Conservation (phyloP, 2,113 vertebrate genomes). For the Heterotis niloticus region DNA sequence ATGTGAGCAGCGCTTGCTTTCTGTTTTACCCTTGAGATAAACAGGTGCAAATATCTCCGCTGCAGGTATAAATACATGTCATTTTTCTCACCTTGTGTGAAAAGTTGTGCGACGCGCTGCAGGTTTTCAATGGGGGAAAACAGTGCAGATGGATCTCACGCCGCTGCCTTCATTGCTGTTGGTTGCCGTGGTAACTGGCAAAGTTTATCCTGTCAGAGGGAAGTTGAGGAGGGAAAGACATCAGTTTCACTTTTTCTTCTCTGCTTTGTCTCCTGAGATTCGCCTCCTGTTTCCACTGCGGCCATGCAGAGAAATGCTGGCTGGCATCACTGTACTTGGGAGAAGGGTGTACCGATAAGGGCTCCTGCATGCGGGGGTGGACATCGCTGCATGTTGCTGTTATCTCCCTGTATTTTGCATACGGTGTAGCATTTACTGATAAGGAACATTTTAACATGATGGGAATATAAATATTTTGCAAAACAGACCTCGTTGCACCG, state of each 20-base stretch:
- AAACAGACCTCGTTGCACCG: not conserved
- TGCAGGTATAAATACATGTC: too few relatives aligned
- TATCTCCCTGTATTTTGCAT: not conserved
- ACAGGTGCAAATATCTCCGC: too few relatives aligned
- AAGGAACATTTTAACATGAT: not conserved
- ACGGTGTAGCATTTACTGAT: not conserved
- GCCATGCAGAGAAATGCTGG: not conserved
- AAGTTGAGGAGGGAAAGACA: constrained; percentile 28
- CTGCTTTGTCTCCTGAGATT: not conserved
- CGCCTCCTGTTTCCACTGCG: not conserved
- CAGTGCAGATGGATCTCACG: constrained; percentile 6
- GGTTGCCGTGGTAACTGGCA: constrained; percentile 37
- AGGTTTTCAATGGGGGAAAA: not conserved
- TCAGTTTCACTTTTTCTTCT: constrained; percentile 8
- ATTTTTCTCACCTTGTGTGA: too few relatives aligned
- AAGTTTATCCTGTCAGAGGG: constrained; percentile 27
- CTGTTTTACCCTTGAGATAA: too few relatives aligned
- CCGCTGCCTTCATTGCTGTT: constrained; percentile 21
- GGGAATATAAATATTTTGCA: not conserved
- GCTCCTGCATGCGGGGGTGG: not conserved
- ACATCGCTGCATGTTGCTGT: not conserved
- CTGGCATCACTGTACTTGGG: not conserved
- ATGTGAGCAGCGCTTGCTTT: too few relatives aligned
- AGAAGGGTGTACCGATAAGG: not conserved
- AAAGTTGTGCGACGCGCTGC: too few relatives aligned